phyloP scores from a whole-genome alignment of 2,888 invertebrate species.

The Andrena fulva region DNA sequence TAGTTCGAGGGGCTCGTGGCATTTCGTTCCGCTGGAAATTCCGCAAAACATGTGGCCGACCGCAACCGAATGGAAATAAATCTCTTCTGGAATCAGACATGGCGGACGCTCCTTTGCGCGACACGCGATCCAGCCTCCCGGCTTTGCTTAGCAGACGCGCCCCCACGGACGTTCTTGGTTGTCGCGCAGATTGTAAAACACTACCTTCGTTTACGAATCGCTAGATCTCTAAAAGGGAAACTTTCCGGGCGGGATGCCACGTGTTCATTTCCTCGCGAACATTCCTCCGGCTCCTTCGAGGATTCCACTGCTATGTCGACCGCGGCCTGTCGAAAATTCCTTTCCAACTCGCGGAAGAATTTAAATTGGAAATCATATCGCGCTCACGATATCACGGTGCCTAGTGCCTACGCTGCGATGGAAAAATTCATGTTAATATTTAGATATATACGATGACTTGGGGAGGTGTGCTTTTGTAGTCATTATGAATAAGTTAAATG shows the following conservation, averaged over 20 bases:
- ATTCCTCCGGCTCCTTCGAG: conserved; percentile 32
- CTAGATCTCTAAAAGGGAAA: conserved; percentile 44
- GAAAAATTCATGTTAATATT: not conserved
- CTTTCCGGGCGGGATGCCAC: conserved; percentile 52
- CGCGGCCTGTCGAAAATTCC: conserved; percentile 33
- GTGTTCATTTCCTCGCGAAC: conserved; percentile 54
- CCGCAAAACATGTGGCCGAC: conserved; percentile 37
- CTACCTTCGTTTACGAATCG: conserved; percentile 45
- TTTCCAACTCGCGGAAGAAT: conserved; percentile 41
- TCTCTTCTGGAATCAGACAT: conserved; percentile 23
- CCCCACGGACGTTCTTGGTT: not conserved
- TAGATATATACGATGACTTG: too few relatives aligned
- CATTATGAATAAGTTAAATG: too few relatives aligned
- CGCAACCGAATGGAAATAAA: conserved; percentile 21
- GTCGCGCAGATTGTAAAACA: conserved; percentile 7
- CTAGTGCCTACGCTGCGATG: conserved; percentile 1
- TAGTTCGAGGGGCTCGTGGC: conserved; percentile 63
- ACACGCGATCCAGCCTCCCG: conserved; percentile 8
- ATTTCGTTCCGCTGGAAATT: conserved; percentile 58
- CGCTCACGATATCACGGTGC: conserved; percentile 11
- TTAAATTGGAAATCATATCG: conserved; percentile 27
- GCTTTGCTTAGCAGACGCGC: conserved; percentile 28
- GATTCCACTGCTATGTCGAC: conserved; percentile 24
- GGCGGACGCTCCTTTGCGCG: conserved; percentile 6
- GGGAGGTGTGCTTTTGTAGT: too few relatives aligned